Evolutionary conservation across 2,888 invertebrate species (phyloP).

Genomic region (Apamea anceps): DNA sequence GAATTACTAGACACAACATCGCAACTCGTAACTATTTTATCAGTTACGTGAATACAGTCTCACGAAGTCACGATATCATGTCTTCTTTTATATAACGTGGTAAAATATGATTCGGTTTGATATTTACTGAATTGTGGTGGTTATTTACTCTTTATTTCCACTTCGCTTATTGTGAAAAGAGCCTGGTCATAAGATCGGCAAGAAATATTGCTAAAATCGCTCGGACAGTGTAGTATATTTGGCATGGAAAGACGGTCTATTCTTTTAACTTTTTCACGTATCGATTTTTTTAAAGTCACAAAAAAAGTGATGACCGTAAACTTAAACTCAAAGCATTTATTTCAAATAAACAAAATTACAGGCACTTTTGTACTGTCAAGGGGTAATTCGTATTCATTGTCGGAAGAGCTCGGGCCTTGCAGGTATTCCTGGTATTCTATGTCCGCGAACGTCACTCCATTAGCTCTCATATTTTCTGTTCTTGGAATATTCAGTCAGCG

Average conservation of each 20-base stretch:
- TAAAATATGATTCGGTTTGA: slow-evolving; percentile 27
- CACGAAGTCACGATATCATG: slow-evolving; percentile 31
- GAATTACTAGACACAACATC: slow-evolving; percentile 50
- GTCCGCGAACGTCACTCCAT: slow-evolving; percentile 20
- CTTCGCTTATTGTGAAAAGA: neutral
- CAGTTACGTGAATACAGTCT: slow-evolving; percentile 41
- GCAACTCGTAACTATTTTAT: slow-evolving; percentile 52
- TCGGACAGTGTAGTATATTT: slow-evolving; percentile 6
- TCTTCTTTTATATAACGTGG: slow-evolving; percentile 24
- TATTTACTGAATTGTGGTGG: slow-evolving; percentile 34
- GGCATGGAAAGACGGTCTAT: neutral
- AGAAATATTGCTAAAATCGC: neutral
- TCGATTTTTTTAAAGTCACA: neutral
- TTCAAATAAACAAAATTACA: neutral
- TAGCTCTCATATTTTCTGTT: slow-evolving; percentile 33
- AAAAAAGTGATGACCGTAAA: neutral
- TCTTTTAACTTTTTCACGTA: neutral
- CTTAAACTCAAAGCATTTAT: neutral
- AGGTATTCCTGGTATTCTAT: slow-evolving; percentile 26
- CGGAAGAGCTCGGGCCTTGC: neutral
- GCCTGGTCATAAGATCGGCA: neutral
- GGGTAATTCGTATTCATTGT: slow-evolving; percentile 15
- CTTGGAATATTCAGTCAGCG: slow-evolving; percentile 46
- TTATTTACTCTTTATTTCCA: slow-evolving; percentile 29
- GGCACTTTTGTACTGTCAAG: neutral